Evolutionary conservation across 2,113 vertebrate species (phyloP).

Genomic region (Cheilinus undulatus): DNA sequence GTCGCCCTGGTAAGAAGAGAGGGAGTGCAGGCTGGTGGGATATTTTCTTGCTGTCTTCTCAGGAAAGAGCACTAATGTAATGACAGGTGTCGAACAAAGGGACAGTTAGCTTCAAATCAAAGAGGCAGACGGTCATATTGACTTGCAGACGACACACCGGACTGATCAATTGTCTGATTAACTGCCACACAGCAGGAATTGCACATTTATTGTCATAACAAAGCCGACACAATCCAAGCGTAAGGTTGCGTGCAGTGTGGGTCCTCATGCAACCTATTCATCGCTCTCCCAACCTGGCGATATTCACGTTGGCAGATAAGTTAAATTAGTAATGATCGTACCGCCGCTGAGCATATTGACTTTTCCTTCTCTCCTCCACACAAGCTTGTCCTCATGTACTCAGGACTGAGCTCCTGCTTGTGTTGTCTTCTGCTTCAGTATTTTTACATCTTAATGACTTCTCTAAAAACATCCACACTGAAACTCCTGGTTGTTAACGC

Average conservation of each 20-base stretch:
- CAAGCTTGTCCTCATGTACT: conserved; percentile 33
- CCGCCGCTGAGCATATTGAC: conserved; percentile 60
- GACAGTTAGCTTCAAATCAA: conserved; percentile 22
- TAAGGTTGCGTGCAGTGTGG: conserved; percentile 3
- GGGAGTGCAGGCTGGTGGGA: conserved; percentile 1
- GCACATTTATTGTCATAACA: conserved; percentile 17
- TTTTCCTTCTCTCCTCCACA: conserved; percentile 26
- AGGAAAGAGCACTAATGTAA: conserved; percentile 21
- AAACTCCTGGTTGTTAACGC: background rate
- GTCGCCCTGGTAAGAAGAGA: conserved; percentile 45
- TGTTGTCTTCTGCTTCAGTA: conserved; percentile 12
- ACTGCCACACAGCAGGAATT: background rate
- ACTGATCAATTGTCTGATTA: conserved; percentile 35
- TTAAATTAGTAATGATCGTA: conserved; percentile 75
- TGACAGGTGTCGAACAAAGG: conserved; percentile 42
- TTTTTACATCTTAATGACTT: conserved; percentile 19
- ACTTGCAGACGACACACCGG: conserved; percentile 14
- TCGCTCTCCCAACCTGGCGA: conserved; percentile 49
- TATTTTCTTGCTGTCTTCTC: conserved; percentile 17
- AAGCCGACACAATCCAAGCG: background rate
- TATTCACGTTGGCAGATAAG: conserved; percentile 61
- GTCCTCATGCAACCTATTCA: conserved; percentile 56
- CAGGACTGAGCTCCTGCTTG: conserved; percentile 17
- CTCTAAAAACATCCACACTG: conserved; percentile 3
- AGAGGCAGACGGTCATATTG: conserved; percentile 32